Evolutionary conservation across 2,113 vertebrate genomes (phyloP).

Genomic region (Puffinus mauretanicus): DNA sequence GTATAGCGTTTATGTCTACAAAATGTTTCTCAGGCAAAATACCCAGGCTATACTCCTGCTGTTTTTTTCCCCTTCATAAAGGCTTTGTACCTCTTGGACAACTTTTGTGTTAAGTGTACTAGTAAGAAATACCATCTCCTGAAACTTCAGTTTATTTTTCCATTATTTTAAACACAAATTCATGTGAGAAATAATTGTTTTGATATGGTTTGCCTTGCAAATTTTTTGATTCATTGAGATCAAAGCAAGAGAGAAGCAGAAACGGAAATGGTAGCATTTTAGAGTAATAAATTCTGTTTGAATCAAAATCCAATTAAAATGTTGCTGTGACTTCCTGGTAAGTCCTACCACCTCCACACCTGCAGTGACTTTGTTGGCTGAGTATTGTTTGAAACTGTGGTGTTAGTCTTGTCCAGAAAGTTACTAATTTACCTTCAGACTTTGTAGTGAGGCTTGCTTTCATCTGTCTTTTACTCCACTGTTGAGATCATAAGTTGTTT

Average conservation of each 20-base stretch:
- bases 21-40: neutral
- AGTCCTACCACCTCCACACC: neutral
- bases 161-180: neutral
- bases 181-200: neutral
- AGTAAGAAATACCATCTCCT: neutral
- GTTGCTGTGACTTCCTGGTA: neutral
- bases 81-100: neutral
- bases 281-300: neutral
- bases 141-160: neutral
- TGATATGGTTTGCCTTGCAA: neutral
- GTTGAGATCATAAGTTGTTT: neutral
- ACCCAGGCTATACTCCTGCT: neutral
- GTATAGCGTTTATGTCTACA: neutral
- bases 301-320: neutral
- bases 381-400: neutral
- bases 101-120: neutral
- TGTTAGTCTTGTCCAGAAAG: neutral
- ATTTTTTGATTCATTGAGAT: neutral
- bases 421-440: neutral
- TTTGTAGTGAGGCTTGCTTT: neutral
- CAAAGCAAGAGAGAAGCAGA: neutral
- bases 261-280: neutral
- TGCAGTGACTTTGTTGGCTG: neutral
- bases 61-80: neutral
- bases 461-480: neutral